A percentile compares a stretch with the other conserved stretches of the same genome.
Conservation (phyloP, 35 echinoderm and acorn worm genomes). For the Apostichopus parvimensis region DNA sequence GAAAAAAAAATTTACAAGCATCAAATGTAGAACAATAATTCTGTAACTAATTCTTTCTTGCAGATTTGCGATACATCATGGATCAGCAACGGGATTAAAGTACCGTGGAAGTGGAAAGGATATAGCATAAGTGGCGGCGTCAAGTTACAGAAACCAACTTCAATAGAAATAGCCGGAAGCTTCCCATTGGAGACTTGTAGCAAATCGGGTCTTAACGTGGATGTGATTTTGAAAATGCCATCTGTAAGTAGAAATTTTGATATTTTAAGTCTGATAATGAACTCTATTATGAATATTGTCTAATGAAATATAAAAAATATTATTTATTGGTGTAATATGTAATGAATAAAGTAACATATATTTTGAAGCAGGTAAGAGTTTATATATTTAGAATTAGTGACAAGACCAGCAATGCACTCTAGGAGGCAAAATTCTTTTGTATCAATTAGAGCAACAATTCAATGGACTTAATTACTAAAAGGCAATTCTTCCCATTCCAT, state of each 20-base stretch:
- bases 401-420: neutral
- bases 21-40: neutral
- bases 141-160: conserved; percentile 8
- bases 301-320: too few species aligned
- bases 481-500: too few species aligned
- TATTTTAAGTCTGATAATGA: too few species aligned
- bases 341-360: too few species aligned
- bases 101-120: conserved; percentile 40
- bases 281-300: too few species aligned
- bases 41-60: neutral
- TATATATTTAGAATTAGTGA: neutral
- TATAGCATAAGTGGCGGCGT: neutral
- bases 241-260: neutral
- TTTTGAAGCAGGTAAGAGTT: too few species aligned
- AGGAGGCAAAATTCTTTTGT: too few species aligned
- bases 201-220: conserved; percentile 39
- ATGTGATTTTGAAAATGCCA: conserved; percentile 29
- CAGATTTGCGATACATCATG: conserved; percentile 4
- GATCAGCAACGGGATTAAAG: neutral
- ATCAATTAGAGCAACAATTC: too few species aligned
- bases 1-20: neutral
- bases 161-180: conserved; percentile 9
- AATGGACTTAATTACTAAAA: too few species aligned
- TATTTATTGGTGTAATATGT: too few species aligned
- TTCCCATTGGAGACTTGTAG: conserved; percentile 34